These are phyloP conservation scores for Drosophila guanche DNA, from an alignment of 1,140 invertebrate genomes.

Conservation along the genomic window DNA sequence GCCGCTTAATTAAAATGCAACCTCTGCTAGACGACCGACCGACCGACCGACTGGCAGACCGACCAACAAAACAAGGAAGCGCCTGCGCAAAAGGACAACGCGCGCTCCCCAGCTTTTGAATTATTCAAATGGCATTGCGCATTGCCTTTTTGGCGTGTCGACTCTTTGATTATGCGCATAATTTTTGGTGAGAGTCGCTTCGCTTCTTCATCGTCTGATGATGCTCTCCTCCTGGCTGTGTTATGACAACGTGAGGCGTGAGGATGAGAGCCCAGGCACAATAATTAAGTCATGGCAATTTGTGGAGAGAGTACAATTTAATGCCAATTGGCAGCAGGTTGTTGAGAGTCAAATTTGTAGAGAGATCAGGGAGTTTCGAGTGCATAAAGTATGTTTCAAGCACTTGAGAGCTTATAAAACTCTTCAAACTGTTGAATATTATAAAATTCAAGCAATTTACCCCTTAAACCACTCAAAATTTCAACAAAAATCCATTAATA, in stretches of 20 bases:
- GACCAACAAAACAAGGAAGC: slow-evolving; percentile 41
- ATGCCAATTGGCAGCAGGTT: slow-evolving; percentile 28
- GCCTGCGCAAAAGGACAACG: slow-evolving; percentile 79
- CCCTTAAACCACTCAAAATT: no score
- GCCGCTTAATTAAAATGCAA: slow-evolving; percentile 77
- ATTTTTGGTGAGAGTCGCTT: slow-evolving; percentile 44
- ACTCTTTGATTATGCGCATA: slow-evolving; percentile 82
- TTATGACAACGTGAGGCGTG: slow-evolving; percentile 48
- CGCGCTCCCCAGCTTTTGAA: slow-evolving; percentile 65
- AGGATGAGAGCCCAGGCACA: slow-evolving; percentile 37
- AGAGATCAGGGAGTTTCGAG: neutral
- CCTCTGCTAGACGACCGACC: slow-evolving; percentile 35
- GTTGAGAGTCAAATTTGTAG: slow-evolving; percentile 9
- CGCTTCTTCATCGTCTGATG: slow-evolving; percentile 17
- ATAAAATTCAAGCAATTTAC: no score
- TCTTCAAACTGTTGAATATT: no score
- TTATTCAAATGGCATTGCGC: slow-evolving; percentile 74
- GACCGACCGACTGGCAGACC: no score
- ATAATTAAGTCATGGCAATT: slow-evolving; percentile 79
- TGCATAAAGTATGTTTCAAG: no score
- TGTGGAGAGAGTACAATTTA: slow-evolving; percentile 24
- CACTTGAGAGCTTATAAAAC: no score
- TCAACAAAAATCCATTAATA: no score
- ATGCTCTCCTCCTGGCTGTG: slow-evolving; percentile 15
- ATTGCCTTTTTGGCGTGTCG: slow-evolving; percentile 73